phyloP scores from a whole-genome alignment of 2,113 vertebrate species.

The Hydrochoerus hydrochaeris region DNA sequence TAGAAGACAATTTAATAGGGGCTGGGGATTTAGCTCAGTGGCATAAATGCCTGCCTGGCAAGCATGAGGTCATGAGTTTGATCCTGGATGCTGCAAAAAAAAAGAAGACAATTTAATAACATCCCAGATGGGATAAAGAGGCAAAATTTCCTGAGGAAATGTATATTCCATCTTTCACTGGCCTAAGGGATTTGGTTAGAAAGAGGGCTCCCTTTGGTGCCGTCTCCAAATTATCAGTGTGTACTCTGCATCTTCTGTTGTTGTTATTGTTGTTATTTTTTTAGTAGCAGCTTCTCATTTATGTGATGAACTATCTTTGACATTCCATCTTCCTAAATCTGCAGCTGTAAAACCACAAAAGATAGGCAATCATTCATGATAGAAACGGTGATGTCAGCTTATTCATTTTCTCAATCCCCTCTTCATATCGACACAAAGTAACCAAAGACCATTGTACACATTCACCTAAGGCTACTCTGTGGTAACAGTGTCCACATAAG shows the following conservation, averaged over 20 bases:
- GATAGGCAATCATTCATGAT: background rate
- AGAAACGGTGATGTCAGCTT: background rate
- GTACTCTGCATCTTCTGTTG: background rate
- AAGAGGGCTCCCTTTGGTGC: background rate
- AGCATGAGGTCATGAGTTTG: too few species aligned
- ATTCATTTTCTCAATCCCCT: slow-evolving; percentile 62
- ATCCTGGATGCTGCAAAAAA: too few species aligned
- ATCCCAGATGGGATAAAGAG: slow-evolving; percentile 51
- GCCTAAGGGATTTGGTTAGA: background rate
- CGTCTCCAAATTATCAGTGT: background rate
- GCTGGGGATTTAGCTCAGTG: too few species aligned
- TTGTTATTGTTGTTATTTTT: background rate
- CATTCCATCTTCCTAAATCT: slow-evolving; percentile 45
- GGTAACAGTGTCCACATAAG: background rate
- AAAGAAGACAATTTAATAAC: slow-evolving; percentile 69
- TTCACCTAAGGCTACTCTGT: background rate
- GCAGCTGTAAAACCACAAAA: background rate
- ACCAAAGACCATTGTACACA: background rate
- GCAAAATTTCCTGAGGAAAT: slow-evolving; percentile 14
- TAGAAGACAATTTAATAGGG: too few species aligned
- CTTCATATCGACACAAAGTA: background rate
- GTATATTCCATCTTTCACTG: slow-evolving; percentile 46
- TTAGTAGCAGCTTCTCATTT: background rate
- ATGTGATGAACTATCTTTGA: slow-evolving; percentile 41
- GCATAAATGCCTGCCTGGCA: too few species aligned